A percentile compares a stretch with the other conserved stretches of the same genome.
These are phyloP conservation scores for Atlantisia rogersi DNA, from an alignment of 2,113 vertebrate species.

Conservation along the genomic window DNA sequence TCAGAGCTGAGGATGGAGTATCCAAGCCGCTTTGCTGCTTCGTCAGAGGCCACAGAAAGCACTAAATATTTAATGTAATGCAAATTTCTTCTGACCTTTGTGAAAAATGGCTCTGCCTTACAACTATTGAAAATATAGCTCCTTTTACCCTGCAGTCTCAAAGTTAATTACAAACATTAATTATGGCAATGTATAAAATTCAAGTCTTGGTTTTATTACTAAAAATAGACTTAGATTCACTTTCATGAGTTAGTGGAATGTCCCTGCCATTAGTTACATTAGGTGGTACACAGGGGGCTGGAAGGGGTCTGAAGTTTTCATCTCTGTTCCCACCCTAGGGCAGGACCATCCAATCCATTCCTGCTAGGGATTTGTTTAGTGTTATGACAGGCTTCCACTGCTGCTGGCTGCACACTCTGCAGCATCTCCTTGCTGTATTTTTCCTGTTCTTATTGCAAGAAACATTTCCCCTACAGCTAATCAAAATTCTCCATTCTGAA, in stretches of 20 bases:
- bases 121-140: background rate
- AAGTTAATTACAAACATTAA: constrained; percentile 17
- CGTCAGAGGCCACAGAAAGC: background rate
- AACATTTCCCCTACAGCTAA: background rate
- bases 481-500: background rate
- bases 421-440: background rate
- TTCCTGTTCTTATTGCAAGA: background rate
- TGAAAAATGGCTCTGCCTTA: background rate
- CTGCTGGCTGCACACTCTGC: background rate
- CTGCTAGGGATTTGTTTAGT: background rate
- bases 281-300: background rate
- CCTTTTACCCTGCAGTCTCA: background rate
- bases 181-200: background rate
- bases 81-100: background rate
- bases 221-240: background rate
- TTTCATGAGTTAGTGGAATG: background rate
- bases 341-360: background rate
- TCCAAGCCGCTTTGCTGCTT: background rate
- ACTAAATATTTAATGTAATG: constrained; percentile 13
- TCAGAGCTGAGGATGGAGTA: background rate
- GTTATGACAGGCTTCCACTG: background rate
- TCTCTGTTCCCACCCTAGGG: background rate
- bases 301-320: background rate
- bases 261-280: background rate
- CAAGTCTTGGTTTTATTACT: background rate